Conservation (phyloP, 2,113 vertebrate genomes). For the Limnothrissa miodon region DNA sequence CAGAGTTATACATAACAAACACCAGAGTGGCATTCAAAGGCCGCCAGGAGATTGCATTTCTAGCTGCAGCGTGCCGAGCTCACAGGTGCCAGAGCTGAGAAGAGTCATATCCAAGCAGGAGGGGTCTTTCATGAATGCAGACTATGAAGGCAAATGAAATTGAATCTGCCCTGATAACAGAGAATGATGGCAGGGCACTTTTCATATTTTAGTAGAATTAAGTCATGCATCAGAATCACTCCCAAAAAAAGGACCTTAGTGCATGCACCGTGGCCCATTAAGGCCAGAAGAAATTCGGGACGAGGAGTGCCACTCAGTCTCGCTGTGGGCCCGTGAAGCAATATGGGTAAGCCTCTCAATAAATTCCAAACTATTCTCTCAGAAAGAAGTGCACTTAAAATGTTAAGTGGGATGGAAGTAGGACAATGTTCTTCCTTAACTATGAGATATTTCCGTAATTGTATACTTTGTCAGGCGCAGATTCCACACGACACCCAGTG, state of each 20-base stretch:
- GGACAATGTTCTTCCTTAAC: conserved; percentile 21
- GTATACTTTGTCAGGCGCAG: background rate
- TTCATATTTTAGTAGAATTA: conserved; percentile 61
- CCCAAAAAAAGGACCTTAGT: background rate
- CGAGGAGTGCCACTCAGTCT: background rate
- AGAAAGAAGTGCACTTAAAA: conserved; percentile 28
- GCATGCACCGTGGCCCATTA: conserved; percentile 30
- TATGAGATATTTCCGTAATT: conserved; percentile 13
- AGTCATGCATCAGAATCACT: conserved; percentile 64
- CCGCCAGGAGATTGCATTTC: background rate
- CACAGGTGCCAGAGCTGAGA: conserved; percentile 52
- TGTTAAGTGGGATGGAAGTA: conserved; percentile 28
- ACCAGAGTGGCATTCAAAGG: background rate
- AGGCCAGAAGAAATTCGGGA: background rate
- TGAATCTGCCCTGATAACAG: conserved; percentile 49
- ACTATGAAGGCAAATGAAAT: conserved; percentile 64
- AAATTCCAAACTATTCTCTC: conserved; percentile 32
- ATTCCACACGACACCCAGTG: background rate
- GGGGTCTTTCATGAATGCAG: conserved; percentile 51
- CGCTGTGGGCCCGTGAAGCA: background rate
- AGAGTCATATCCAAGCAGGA: conserved; percentile 60
- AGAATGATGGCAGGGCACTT: conserved; percentile 66
- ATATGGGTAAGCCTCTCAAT: conserved; percentile 24
- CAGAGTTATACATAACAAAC: background rate
- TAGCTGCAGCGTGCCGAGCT: background rate